Percentiles rank a stretch among this genome's conserved stretches.
These are phyloP conservation scores for Fratercula arctica DNA, from an alignment of 2,797 vertebrate species.

Conservation along the genomic window DNA sequence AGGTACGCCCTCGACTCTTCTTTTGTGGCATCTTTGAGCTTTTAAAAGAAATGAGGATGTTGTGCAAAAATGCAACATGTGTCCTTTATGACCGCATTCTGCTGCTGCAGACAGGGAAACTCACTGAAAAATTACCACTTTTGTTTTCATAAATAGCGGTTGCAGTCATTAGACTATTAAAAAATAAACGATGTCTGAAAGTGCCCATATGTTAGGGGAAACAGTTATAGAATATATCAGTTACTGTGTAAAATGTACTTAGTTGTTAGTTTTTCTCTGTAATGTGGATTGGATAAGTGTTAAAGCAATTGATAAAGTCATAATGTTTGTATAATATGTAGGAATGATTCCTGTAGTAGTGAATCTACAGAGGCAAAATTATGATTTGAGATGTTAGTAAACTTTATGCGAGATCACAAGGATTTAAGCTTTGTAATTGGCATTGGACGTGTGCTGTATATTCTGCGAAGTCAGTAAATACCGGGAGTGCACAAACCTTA, in stretches of 20 bases:
- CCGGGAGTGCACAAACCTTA: neutral
- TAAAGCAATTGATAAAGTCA: neutral
- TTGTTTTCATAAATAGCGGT: neutral
- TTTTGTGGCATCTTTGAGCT: neutral
- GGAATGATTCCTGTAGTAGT: neutral
- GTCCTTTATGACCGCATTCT: neutral
- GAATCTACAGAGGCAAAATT: neutral
- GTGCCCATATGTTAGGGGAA: neutral
- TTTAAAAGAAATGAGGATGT: constrained; percentile 17
- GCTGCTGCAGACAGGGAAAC: neutral
- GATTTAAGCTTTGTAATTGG: neutral
- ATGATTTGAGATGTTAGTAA: neutral
- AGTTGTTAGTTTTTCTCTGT: neutral
- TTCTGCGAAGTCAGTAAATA: neutral
- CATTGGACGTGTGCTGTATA: neutral
- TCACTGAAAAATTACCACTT: neutral
- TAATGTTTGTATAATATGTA: neutral
- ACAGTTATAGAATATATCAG: neutral
- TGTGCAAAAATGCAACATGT: neutral
- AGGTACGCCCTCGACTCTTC: neutral
- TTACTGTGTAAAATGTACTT: neutral
- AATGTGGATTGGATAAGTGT: neutral
- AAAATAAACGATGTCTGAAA: constrained; percentile 17
- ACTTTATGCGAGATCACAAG: neutral
- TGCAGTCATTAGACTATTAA: neutral